A percentile compares a stretch with the other conserved stretches of the same genome.
Evolutionary conservation across 35 echinoderm and acorn worm genomes (phyloP).

Genomic region (Hemicentrotus pulcherrimus): DNA sequence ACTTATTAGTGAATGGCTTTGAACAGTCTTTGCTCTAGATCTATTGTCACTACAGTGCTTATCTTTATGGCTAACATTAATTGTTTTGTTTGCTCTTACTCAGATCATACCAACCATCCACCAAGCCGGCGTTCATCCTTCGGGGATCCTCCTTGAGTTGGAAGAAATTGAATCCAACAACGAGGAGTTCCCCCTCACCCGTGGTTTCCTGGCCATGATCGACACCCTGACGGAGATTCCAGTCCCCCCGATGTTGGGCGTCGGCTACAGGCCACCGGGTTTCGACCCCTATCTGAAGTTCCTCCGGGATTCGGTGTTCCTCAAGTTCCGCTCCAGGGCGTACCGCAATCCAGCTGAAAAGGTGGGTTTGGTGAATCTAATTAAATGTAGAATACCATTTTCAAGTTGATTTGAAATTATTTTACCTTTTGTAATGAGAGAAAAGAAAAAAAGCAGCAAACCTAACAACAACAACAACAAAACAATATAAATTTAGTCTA

Average conservation of each 20-base stretch:
- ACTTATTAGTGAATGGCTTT: neutral
- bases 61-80: neutral
- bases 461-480: too few species aligned
- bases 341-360: slow-evolving; percentile 83
- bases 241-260: slow-evolving; percentile 70
- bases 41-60: neutral
- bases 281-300: slow-evolving; percentile 97
- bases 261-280: slow-evolving; percentile 84
- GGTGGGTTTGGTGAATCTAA: slow-evolving; percentile 34
- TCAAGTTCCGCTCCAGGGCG: slow-evolving; percentile 82
- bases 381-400: neutral
- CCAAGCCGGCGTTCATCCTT: slow-evolving; percentile 39
- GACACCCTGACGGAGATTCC: slow-evolving; percentile 68
- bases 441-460: too few species aligned
- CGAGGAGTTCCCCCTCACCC: slow-evolving; percentile 84
- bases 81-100: neutral
- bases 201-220: slow-evolving; percentile 75
- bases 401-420: too few species aligned
- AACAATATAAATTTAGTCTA: too few species aligned
- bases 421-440: too few species aligned
- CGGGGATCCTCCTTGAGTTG: slow-evolving; percentile 87
- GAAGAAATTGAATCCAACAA: slow-evolving; percentile 89
- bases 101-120: slow-evolving; percentile 82
- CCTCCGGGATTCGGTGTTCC: slow-evolving; percentile 80
- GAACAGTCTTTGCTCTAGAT: neutral